Conservation (phyloP, 35 echinoderm and acorn worm genomes). For the Apostichopus japonicus region DNA sequence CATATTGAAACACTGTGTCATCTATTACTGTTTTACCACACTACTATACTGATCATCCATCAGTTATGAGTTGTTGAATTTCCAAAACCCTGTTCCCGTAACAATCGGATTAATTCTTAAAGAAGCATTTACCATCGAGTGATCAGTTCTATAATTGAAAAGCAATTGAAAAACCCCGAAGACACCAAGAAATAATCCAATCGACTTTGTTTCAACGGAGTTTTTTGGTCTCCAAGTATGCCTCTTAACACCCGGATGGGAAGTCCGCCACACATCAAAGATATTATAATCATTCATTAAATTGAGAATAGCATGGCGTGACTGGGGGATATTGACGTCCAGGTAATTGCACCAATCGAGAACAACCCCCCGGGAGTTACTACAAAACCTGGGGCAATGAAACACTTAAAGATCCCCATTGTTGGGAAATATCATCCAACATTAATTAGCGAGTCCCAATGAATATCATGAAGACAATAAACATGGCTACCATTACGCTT, state of each 20-base stretch:
- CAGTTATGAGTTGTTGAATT: too few relatives aligned
- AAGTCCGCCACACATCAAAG: slow-evolving; percentile 10
- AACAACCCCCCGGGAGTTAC: neutral
- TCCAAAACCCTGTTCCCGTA: too few relatives aligned
- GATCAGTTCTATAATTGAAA: too few relatives aligned
- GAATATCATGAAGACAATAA: too few relatives aligned
- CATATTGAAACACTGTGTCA: neutral
- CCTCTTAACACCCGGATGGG: neutral
- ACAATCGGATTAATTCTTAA: too few relatives aligned
- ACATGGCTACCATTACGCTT: too few relatives aligned
- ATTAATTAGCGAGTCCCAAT: too few relatives aligned
- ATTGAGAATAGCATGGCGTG: slow-evolving; percentile 14
- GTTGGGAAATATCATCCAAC: too few relatives aligned
- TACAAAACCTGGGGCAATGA: neutral
- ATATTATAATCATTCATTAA: neutral
- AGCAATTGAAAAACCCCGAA: too few relatives aligned
- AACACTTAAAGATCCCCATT: neutral
- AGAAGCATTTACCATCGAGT: too few relatives aligned
- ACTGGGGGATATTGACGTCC: neutral
- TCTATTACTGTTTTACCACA: neutral
- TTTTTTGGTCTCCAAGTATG: neutral
- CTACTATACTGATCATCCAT: neutral
- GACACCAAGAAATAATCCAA: too few relatives aligned
- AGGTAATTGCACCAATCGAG: neutral
- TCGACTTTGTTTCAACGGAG: too few relatives aligned